phyloP scores from a whole-genome alignment of 2,888 invertebrate species.

The Piscicola geometra region DNA sequence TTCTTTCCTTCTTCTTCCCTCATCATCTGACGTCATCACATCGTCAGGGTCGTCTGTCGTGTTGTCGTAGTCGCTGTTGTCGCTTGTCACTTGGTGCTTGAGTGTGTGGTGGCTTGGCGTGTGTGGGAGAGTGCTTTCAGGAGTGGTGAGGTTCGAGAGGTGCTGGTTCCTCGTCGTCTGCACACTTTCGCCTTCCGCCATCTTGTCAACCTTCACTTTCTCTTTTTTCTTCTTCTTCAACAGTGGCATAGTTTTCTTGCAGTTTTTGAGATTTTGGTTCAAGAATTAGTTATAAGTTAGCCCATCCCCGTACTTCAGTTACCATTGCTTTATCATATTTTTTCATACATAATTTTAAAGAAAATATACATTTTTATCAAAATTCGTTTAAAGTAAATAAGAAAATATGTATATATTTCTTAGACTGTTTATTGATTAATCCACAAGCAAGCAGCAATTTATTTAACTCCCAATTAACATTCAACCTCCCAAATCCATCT shows the following conservation, averaged over 20 bases:
- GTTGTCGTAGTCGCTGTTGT: slow-evolving; percentile 24
- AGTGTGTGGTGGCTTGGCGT: background rate
- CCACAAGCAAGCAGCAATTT: too few species aligned
- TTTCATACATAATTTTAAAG: too few species aligned
- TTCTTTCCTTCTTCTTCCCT: background rate
- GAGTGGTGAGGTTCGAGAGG: too few species aligned
- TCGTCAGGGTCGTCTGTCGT: slow-evolving; percentile 22
- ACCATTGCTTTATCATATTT: too few species aligned
- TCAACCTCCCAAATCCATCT: too few species aligned
- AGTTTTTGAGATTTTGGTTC: background rate
- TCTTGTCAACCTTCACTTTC: background rate
- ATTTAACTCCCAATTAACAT: too few species aligned
- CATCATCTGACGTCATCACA: slow-evolving; percentile 23
- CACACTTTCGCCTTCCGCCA: background rate
- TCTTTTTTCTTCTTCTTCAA: background rate
- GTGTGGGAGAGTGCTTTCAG: background rate
- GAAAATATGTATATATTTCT: too few species aligned
- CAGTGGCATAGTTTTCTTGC: background rate
- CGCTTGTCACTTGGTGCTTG: background rate
- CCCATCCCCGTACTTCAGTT: too few species aligned
- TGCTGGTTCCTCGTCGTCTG: background rate
- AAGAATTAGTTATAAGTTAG: too few species aligned
- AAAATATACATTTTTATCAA: too few species aligned
- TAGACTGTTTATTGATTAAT: too few species aligned
- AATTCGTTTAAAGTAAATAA: too few species aligned